phyloP scores from a whole-genome alignment of 2,113 vertebrate species.

The Heterochromis multidens region DNA sequence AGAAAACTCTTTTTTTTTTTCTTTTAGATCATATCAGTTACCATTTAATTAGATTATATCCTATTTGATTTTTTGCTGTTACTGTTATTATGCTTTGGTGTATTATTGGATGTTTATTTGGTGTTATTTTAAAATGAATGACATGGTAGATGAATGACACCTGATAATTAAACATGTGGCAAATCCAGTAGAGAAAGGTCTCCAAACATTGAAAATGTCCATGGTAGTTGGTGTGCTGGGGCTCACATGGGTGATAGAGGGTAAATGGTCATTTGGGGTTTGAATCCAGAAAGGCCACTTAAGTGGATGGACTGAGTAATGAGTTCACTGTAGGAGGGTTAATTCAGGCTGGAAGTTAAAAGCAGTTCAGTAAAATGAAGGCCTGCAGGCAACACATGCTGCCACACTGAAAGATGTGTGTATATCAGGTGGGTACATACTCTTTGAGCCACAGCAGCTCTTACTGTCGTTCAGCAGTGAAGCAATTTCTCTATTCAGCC shows the following conservation, averaged over 20 bases:
- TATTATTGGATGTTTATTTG: not conserved
- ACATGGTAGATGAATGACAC: not conserved
- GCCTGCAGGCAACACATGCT: not conserved
- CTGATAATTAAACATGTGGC: not conserved
- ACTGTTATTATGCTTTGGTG: not conserved
- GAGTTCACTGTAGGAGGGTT: not conserved
- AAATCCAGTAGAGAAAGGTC: not conserved
- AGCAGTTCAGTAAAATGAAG: slow-evolving; percentile 14
- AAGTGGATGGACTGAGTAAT: slow-evolving; percentile 18
- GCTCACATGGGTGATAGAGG: not conserved
- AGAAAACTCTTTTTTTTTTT: not conserved
- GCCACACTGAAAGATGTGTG: not conserved
- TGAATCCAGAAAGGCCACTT: not conserved
- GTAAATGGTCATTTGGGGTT: slow-evolving; percentile 1
- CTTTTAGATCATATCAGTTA: not conserved
- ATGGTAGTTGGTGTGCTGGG: not conserved
- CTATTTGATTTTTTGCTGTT: not conserved
- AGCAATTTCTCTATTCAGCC: slow-evolving; percentile 4
- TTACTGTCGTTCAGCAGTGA: not conserved
- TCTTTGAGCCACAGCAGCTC: slow-evolving; percentile 9
- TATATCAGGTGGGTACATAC: slow-evolving; percentile 11
- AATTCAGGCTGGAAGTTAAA: slow-evolving; percentile 1
- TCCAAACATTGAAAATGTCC: not conserved
- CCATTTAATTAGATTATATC: not conserved
- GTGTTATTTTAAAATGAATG: not conserved